Base-by-base conservation (phyloP, 2,113 vertebrate species). In the Bos indicus region DNA sequence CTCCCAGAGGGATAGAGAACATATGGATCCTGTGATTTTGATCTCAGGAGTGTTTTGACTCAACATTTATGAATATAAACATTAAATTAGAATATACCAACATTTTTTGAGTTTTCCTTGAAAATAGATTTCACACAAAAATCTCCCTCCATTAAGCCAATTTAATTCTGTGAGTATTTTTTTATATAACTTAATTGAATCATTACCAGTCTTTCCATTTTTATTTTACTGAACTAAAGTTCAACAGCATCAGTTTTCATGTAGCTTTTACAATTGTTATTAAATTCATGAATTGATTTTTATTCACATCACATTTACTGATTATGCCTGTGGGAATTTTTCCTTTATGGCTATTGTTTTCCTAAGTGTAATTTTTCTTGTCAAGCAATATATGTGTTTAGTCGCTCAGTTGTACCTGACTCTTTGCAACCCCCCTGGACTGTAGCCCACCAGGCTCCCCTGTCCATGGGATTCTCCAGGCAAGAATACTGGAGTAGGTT, bases 21-120 rank as follows among this genome's bases (percentile, higher is more conserved):
- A 10, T 25, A 16, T 2, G 2, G 16, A 54, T 5, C 21, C 40
- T 5, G 0, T 43, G 4, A 54, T 28, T 81, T 46, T 54, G 30
- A 51, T 80, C 48, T 16, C 85, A 60, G 91, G 23, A 15, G 74
- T 71, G 25, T 83, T 80, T 81, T 40, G 25, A 48, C 25, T 94
- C 54, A 36, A 62, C 40, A 40, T 80, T 67, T 77, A 74, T 52
- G 21, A 96, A 88, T 80, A 90, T 16, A 86, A 91, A 25, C 15
- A n/a, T 78, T 96, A 74, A 23, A 74, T 93, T 88, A 85, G 25
- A 56, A 36, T 81, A 54, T 26, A 5, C 2, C 64, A 91, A 78
- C 21, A 86, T n/a, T 87, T 86, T 86, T 60, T 48, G 19, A 92
- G 43, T 80, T 92, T 96, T 88, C 62, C 62, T 95, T 94, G n/a